These are phyloP conservation scores for Scolopax bukidnonensis DNA, from an alignment of 2,797 vertebrate genomes.

Conservation along the genomic window DNA sequence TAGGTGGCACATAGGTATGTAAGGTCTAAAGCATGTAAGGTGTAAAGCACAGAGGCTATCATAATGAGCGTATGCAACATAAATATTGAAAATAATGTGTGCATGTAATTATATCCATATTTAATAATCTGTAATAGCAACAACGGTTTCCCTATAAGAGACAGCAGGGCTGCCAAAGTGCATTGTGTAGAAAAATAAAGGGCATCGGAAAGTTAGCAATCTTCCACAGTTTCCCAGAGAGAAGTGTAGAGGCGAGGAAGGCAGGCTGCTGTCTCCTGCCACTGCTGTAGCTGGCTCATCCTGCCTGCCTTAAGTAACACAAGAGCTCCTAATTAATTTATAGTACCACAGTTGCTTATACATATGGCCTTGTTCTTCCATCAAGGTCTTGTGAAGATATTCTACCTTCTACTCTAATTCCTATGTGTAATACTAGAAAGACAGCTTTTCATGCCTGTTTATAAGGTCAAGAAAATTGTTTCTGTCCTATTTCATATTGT, in stretches of 20 bases:
- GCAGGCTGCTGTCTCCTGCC: not conserved
- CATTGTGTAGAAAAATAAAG: not conserved
- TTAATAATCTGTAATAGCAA: not conserved
- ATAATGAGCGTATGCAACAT: not conserved
- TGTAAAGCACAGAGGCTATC: not conserved
- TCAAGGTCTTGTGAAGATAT: not conserved
- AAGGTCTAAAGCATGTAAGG: not conserved
- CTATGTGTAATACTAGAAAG: not conserved
- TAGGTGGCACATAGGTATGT: not conserved
- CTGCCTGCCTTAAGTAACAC: not conserved
- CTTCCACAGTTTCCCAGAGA: not conserved
- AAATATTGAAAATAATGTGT: not conserved
- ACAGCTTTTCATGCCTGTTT: not conserved
- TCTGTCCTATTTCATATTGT: not conserved
- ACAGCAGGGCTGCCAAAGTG: not conserved
- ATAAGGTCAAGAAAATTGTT: not conserved
- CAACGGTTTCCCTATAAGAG: not conserved
- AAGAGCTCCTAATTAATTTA: not conserved
- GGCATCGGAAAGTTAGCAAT: too few species aligned
- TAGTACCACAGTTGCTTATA: not conserved
- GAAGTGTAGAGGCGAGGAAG: not conserved
- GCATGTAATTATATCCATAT: not conserved
- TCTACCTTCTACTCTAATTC: not conserved
- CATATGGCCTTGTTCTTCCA: not conserved
- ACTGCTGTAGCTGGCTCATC: not conserved